These are phyloP conservation scores for Oncopodura yosiiana DNA, from an alignment of 1,140 invertebrate species.

Conservation along the genomic window DNA sequence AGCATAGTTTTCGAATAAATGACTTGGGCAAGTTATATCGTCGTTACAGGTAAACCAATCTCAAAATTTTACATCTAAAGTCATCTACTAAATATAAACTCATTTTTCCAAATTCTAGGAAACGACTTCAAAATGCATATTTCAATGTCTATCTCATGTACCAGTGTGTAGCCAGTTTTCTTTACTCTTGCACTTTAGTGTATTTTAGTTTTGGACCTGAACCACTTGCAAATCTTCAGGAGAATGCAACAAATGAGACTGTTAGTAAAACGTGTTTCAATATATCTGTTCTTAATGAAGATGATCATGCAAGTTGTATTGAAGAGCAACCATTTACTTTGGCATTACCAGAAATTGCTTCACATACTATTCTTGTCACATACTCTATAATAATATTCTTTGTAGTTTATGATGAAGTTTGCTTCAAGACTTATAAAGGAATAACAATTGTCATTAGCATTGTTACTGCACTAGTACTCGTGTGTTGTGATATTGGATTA, in stretches of 20 bases:
- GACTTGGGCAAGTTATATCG: slow-evolving; percentile 60
- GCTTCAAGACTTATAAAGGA: slow-evolving; percentile 36
- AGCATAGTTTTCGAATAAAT: slow-evolving; percentile 63
- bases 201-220: too few relatives aligned
- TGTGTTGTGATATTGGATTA: slow-evolving; percentile 36
- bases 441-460: slow-evolving; percentile 38
- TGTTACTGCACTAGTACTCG: slow-evolving; percentile 34
- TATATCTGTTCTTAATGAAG: too few relatives aligned
- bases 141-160: slow-evolving; percentile 63
- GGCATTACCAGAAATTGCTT: slow-evolving; percentile 44
- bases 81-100: too few relatives aligned
- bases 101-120: too few relatives aligned
- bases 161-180: slow-evolving; percentile 52
- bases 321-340: slow-evolving; percentile 36
- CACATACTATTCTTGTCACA: slow-evolving; percentile 16
- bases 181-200: slow-evolving; percentile 52
- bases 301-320: slow-evolving; percentile 39
- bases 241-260: too few relatives aligned
- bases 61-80: too few relatives aligned
- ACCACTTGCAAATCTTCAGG: too few relatives aligned
- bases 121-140: slow-evolving; percentile 62
- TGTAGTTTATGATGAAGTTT: slow-evolving; percentile 35
- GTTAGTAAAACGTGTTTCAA: too few relatives aligned
- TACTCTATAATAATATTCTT: slow-evolving; percentile 18
- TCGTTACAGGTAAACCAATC: too few relatives aligned